phyloP scores from a whole-genome alignment of 30 jellyfish, hydroid and myxozoan genomes.

The Hydra vulgaris region DNA sequence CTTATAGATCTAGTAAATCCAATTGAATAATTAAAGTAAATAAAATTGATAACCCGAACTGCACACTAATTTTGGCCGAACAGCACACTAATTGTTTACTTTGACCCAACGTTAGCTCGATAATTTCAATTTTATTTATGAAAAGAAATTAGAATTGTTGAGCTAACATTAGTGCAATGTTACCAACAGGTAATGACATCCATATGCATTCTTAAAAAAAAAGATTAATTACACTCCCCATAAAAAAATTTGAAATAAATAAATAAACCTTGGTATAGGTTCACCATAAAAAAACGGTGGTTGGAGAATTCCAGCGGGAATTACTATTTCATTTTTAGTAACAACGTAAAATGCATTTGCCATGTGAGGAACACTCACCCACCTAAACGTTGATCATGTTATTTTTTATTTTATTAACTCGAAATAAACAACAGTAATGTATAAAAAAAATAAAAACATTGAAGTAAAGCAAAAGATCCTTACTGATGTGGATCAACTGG shows the following conservation, averaged over 20 bases:
- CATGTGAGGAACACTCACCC: constrained; percentile 99
- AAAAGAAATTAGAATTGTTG: too few species aligned
- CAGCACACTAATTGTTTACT: too few species aligned
- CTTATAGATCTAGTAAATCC: constrained; percentile 58
- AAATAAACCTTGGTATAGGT: constrained; percentile 81
- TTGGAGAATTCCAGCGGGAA: constrained; percentile 97
- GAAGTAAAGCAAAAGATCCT: too few species aligned
- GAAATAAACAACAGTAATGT: too few species aligned
- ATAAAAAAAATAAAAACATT: not conserved
- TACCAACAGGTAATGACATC: too few species aligned
- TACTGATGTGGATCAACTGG: constrained; percentile 98
- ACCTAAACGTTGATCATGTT: too few species aligned
- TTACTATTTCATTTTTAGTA: constrained; percentile 90
- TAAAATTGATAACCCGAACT: too few species aligned
- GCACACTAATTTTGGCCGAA: too few species aligned
- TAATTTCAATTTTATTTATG: not conserved
- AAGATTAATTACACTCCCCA: not conserved
- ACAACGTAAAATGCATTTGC: constrained; percentile 98
- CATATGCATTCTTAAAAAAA: constrained; percentile 1
- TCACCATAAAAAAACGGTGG: constrained; percentile 95
- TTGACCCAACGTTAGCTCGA: not conserved
- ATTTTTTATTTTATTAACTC: too few species aligned
- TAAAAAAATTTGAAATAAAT: not conserved
- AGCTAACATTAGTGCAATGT: too few species aligned
- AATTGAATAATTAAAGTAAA: not conserved